phyloP scores from a whole-genome alignment of 2,888 invertebrate genomes.

The Drosophila kanekoi region DNA sequence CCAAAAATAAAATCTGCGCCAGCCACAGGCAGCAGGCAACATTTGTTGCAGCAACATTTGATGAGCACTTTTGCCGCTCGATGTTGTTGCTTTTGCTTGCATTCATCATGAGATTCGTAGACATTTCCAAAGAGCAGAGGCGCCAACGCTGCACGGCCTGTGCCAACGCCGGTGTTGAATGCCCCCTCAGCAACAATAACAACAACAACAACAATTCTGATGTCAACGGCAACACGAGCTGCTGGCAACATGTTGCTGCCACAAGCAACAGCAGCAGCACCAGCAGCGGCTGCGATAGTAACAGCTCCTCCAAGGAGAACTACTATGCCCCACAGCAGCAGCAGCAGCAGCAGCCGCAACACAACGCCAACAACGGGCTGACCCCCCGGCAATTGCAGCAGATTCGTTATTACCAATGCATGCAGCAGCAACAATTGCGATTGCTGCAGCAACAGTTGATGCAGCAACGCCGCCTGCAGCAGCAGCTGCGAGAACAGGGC shows the following conservation, averaged over 20 bases:
- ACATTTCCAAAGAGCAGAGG: conserved; percentile 84
- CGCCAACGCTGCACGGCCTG: conserved; percentile 71
- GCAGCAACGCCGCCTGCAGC: conserved; percentile 85
- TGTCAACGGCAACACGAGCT: conserved; percentile 58
- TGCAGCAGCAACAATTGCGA: conserved; percentile 84
- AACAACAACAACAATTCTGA: conserved; percentile 34
- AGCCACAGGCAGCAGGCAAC: conserved; percentile 36
- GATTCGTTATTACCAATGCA: conserved; percentile 85
- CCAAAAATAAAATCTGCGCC: conserved; percentile 57
- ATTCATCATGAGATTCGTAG: conserved; percentile 85
- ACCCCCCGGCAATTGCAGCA: conserved; percentile 88
- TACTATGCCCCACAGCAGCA: conserved; percentile 67
- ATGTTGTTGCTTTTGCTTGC: conserved; percentile 85
- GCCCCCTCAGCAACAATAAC: conserved; percentile 40
- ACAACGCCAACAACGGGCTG: too few species aligned
- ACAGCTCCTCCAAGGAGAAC: conserved; percentile 82
- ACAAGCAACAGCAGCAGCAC: conserved; percentile 76
- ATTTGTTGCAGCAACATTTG: conserved; percentile 61
- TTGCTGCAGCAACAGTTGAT: conserved; percentile 84
- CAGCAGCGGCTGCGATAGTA: conserved; percentile 82
- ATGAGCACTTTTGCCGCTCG: conserved; percentile 73
- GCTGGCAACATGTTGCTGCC: conserved; percentile 76
- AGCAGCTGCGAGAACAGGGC: conserved; percentile 81
- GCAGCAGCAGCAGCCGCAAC: too few species aligned
- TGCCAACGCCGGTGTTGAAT: conserved; percentile 56